phyloP scores from a whole-genome alignment of 2,888 invertebrate genomes.

The Cerastis leucographa region DNA sequence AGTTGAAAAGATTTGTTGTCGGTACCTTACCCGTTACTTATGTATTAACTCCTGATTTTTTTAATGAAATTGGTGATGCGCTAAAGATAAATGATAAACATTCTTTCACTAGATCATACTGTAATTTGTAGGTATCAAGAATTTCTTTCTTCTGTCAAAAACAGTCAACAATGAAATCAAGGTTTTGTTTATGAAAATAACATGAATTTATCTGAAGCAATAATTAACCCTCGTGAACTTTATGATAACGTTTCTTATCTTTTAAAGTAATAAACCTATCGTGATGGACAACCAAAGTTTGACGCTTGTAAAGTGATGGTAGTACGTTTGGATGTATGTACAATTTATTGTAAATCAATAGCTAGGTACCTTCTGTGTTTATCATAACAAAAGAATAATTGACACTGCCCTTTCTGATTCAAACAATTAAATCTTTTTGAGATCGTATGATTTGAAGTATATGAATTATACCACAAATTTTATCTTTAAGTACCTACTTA shows the following conservation, averaged over 20 bases:
- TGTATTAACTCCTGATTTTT: neutral
- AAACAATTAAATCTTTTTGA: constrained; percentile 15
- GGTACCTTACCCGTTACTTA: neutral
- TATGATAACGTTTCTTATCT: constrained; percentile 44
- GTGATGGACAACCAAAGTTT: constrained; percentile 29
- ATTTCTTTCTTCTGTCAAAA: neutral
- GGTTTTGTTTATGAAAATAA: constrained; percentile 18
- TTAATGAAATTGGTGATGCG: neutral
- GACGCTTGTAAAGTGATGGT: neutral
- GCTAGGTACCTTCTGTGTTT: neutral
- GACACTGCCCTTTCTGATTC: constrained; percentile 5
- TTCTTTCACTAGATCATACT: neutral
- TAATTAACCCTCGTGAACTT: constrained; percentile 56
- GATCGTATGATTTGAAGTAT: neutral
- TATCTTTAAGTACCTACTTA: neutral
- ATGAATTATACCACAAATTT: neutral
- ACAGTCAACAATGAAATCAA: neutral
- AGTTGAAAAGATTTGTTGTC: neutral
- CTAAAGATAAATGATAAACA: neutral
- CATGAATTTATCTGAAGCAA: constrained; percentile 28
- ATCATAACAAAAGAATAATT: neutral
- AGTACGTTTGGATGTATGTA: neutral
- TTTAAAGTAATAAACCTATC: constrained; percentile 36
- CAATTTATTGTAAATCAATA: neutral
- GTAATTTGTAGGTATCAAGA: neutral